Evolutionary conservation across 2,797 vertebrate genomes (phyloP).

Genomic region (Chloroceryle amazona): DNA sequence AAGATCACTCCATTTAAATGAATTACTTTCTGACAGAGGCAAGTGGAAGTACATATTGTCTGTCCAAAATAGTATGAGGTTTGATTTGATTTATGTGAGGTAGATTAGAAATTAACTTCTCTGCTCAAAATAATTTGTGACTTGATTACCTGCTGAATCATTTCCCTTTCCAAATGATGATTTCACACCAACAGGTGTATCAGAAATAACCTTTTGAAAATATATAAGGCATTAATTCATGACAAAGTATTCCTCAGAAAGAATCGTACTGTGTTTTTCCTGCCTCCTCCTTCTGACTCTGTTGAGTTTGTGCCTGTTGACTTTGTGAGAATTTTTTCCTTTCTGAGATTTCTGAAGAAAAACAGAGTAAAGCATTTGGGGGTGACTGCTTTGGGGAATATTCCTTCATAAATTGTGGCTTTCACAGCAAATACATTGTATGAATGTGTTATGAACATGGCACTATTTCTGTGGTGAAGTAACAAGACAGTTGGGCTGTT

Average conservation of each 20-base stretch:
- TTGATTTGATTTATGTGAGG: background rate
- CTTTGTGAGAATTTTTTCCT: background rate
- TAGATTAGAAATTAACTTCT: slow-evolving; percentile 45
- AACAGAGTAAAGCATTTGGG: background rate
- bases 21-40: background rate
- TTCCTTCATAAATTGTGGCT: background rate
- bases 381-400: background rate
- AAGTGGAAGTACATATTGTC: background rate
- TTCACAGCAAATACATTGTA: background rate
- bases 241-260: background rate
- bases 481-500: background rate
- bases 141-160: slow-evolving; percentile 41
- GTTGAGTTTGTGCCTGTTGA: background rate
- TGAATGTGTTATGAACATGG: background rate
- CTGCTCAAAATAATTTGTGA: slow-evolving; percentile 37
- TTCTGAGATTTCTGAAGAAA: background rate
- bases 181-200: background rate
- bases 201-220: background rate
- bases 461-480: background rate
- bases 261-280: background rate
- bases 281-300: background rate
- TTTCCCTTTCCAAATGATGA: slow-evolving; percentile 8
- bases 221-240: background rate
- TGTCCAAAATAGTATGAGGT: slow-evolving; percentile 22
- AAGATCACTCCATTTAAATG: background rate